These are phyloP conservation scores for Pantelozetes paolii DNA, from an alignment of 2,888 invertebrate species.

Conservation along the genomic window DNA sequence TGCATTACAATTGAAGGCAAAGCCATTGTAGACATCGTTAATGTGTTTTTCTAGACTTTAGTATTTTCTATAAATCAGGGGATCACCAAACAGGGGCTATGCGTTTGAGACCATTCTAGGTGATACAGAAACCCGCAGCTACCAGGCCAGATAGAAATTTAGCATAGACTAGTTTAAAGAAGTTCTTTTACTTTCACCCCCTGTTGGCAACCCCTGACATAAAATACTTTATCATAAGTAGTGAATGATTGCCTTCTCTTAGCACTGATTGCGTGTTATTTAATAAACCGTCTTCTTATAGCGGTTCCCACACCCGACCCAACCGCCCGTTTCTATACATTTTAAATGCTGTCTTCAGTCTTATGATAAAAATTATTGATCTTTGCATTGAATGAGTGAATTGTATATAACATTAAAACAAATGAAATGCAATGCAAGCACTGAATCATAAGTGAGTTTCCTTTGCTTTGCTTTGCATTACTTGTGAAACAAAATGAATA, in stretches of 20 bases:
- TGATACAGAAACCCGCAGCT: too few species aligned
- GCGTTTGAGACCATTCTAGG: too few species aligned
- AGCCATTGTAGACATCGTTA: conserved; percentile 14
- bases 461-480: not conserved
- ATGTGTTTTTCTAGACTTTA: conserved; percentile 1
- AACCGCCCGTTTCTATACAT: too few species aligned
- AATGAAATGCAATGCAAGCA: not conserved
- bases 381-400: not conserved
- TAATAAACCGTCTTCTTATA: conserved; percentile 14
- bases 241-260: not conserved
- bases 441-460: not conserved
- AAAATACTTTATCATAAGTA: not conserved
- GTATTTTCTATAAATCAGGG: too few species aligned
- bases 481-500: not conserved
- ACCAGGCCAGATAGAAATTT: too few species aligned
- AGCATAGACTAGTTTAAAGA: too few species aligned
- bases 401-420: conserved; percentile 1
- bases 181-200: too few species aligned
- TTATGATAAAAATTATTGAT: conserved; percentile 25
- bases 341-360: too few species aligned
- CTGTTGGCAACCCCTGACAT: too few species aligned
- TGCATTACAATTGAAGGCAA: conserved; percentile 24
- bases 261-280: conserved; percentile 20
- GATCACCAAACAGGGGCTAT: too few species aligned
- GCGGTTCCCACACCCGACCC: not conserved